Percentiles rank a stretch among this genome's conserved stretches.
phyloP scores from a whole-genome alignment of 2,888 invertebrate species.

The Girardia tigrina region DNA sequence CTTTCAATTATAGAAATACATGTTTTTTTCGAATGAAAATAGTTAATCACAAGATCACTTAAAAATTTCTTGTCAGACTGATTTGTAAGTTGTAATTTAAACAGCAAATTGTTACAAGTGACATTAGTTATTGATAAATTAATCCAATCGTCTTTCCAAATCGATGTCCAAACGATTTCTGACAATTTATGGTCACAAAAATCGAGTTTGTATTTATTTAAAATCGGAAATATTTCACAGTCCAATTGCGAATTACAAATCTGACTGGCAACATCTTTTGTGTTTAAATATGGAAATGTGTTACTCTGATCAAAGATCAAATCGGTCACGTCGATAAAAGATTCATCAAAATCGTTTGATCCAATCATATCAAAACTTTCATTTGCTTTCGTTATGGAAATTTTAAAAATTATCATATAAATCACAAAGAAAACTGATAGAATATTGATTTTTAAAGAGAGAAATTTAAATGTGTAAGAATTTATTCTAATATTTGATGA shows the following conservation, averaged over 20 bases:
- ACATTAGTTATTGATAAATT: neutral
- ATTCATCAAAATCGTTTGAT: neutral
- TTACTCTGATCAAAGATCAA: neutral
- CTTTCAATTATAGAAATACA: neutral
- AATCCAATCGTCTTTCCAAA: neutral
- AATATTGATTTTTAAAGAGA: neutral
- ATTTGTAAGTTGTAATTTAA: neutral
- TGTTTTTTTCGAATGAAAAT: neutral
- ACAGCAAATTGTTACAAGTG: neutral
- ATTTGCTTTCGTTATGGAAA: neutral
- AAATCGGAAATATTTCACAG: neutral
- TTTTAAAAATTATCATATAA: neutral
- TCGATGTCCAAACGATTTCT: neutral
- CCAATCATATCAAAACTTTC: neutral
- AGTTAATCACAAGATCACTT: neutral
- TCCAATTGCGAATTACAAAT: neutral
- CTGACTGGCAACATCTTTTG: neutral
- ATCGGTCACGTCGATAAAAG: neutral
- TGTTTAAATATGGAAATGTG: neutral
- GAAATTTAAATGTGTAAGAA: neutral
- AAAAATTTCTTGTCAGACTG: neutral
- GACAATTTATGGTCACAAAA: neutral
- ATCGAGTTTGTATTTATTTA: neutral
- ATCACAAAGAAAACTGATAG: neutral
- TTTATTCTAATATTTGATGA: neutral